A percentile compares a stretch with the other conserved stretches of the same genome.
These are phyloP conservation scores for Sarcophaga caerulescens DNA, from an alignment of 2,888 invertebrate genomes.

Conservation along the genomic window DNA sequence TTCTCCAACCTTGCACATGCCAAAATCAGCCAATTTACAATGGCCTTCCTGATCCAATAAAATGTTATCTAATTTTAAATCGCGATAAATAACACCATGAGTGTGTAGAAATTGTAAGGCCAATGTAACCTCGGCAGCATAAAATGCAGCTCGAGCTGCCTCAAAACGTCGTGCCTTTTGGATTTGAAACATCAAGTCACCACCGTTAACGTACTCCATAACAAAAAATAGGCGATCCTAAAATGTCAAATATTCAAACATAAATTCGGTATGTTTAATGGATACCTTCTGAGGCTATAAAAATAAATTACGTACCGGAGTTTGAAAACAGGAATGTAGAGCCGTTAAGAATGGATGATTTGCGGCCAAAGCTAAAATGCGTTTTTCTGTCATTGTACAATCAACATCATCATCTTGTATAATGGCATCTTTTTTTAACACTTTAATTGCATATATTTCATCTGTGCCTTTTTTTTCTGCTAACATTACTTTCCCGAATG, in stretches of 20 bases:
- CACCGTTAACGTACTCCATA: constrained; percentile 99
- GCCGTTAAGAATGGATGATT: constrained; percentile 99
- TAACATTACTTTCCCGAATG: constrained; percentile 99
- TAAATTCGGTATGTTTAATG: neutral
- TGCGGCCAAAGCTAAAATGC: constrained; percentile 97
- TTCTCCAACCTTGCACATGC: constrained; percentile 95
- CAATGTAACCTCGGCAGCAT: constrained; percentile 98
- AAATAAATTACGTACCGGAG: constrained; percentile 83
- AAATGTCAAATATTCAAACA: neutral
- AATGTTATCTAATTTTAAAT: constrained; percentile 99
- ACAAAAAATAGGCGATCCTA: constrained; percentile 97
- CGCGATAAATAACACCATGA: constrained; percentile 98
- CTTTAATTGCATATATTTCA: constrained; percentile 93
- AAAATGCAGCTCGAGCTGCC: constrained; percentile 95
- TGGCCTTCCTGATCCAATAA: constrained; percentile 97
- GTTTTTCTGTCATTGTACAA: constrained; percentile 99
- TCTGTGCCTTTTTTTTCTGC: constrained; percentile 96
- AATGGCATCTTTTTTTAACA: constrained; percentile 98
- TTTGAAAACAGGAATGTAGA: constrained; percentile 98
- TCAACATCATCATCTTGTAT: constrained; percentile 99
- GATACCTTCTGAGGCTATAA: too few relatives aligned
- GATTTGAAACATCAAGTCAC: constrained; percentile 99
- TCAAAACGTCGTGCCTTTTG: constrained; percentile 99
- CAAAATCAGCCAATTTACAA: constrained; percentile 96
- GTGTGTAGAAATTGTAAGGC: constrained; percentile 98